Evolutionary conservation across 1,140 invertebrate species (phyloP), one percentile per base, ranked within the genome.

Genomic region (Sweltsa coloradensis): DNA sequence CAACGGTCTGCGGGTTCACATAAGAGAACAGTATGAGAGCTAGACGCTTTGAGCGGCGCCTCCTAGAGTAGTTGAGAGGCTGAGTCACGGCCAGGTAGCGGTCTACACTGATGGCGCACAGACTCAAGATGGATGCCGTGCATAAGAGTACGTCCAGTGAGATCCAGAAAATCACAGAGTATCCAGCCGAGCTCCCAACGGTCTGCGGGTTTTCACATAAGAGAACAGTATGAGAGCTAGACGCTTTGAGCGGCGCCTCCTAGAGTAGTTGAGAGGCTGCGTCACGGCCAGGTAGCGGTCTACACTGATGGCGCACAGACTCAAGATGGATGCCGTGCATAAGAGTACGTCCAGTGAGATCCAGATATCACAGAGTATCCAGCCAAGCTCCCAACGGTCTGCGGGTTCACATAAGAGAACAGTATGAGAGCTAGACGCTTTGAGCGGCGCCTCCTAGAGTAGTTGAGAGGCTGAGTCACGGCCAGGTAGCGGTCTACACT

Each of bases 101-200:
- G 63, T 94, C 89, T 24, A 92, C 74, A 51, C 83, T 86, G 58
- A 90, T 88, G 58, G 87, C 78, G 70, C 81, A 83, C 59, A 90
- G 63, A 58, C 78, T 79, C 41, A 90, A 69, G 58, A 90, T 79
- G 54, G 85, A 77, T 49, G 88, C 78, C 2, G 93, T 97, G 62
- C 92, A 95, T 1, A 92, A 79, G 3, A 95, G 73, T 34, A 97
- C 86, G 60, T 97, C 93, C 58, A 92, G 72, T 0, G 89, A 93
- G 34, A 95, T 81, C 91, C 90, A 96, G 44, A 91, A n/a, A 76
- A 57, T 88, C 82, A 61, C 87, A 91, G 14, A 90, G 67, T 3
- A 81, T 67, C 66, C 75, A 75, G n/a, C 85, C 84, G 2, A 89
- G 73, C 53, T 76, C 72, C 86, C 86, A 90, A 48, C 70, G 70